Evolutionary conservation across 2,113 vertebrate genomes (phyloP).

Genomic region (Ciconia stormi): DNA sequence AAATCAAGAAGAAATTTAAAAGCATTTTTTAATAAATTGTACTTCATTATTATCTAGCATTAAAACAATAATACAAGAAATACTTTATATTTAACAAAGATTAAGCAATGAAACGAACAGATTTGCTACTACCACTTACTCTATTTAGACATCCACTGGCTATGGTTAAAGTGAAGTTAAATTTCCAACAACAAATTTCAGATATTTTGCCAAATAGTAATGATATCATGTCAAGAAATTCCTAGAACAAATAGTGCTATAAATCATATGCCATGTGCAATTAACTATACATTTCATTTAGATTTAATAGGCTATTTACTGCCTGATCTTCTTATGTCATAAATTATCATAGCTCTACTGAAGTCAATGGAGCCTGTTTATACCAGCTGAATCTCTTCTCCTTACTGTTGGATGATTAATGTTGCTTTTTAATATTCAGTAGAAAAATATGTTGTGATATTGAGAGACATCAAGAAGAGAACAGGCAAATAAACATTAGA

Average conservation of each 20-base stretch:
- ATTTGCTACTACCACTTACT: not conserved
- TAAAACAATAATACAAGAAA: not conserved
- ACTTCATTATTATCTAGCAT: not conserved
- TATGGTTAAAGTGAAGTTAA: not conserved
- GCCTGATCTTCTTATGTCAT: not conserved
- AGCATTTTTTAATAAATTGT: not conserved
- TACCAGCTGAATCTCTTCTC: not conserved
- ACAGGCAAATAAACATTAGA: not conserved
- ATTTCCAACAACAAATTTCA: not conserved
- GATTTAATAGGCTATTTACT: constrained; percentile 45
- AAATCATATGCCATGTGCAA: constrained; percentile 7
- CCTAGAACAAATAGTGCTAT: not conserved
- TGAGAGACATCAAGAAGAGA: not conserved
- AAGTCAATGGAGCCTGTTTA: not conserved
- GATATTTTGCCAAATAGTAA: not conserved
- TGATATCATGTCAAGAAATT: not conserved
- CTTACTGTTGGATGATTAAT: not conserved
- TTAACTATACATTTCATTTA: constrained; percentile 14
- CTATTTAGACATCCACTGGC: not conserved
- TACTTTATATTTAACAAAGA: not conserved
- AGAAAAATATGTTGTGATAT: not conserved
- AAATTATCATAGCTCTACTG: not conserved
- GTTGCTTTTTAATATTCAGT: constrained; percentile 12
- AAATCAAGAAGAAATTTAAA: not conserved
- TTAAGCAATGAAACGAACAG: not conserved